Conservation (phyloP, 1,140 invertebrate genomes). For the Trissolcus basalis region DNA sequence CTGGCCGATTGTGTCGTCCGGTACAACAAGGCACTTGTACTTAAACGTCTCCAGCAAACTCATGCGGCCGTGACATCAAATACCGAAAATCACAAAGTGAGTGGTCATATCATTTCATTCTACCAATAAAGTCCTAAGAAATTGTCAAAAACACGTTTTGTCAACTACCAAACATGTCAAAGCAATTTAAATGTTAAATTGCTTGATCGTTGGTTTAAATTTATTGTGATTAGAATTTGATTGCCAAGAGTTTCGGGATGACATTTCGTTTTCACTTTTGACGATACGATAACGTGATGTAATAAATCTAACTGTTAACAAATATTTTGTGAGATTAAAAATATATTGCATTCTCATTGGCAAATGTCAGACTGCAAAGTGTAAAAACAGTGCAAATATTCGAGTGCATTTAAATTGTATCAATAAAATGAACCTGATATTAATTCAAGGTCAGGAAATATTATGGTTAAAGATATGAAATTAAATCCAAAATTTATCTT, state of each 20-base stretch:
- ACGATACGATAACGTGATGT: too few relatives aligned
- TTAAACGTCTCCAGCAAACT: constrained; percentile 62
- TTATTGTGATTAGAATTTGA: too few relatives aligned
- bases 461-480: not conserved
- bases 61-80: constrained; percentile 64
- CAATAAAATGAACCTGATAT: constrained; percentile 10
- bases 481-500: not conserved
- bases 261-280: too few relatives aligned
- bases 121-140: not conserved
- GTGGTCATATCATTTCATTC: too few relatives aligned
- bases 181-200: too few relatives aligned
- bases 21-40: constrained; percentile 33
- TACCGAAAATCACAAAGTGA: constrained; percentile 49
- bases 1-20: constrained; percentile 41
- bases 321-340: too few relatives aligned
- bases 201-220: too few relatives aligned
- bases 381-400: not conserved
- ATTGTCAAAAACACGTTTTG: not conserved
- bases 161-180: too few relatives aligned
- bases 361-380: too few relatives aligned
- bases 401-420: constrained; percentile 4
- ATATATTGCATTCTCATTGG: too few relatives aligned
- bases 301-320: too few relatives aligned
- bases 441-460: constrained; percentile 12
- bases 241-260: too few relatives aligned